Percentiles rank a stretch among this genome's conserved stretches.
These are phyloP conservation scores for Pungitius pungitius DNA, from an alignment of 2,113 vertebrate genomes.

Conservation along the genomic window DNA sequence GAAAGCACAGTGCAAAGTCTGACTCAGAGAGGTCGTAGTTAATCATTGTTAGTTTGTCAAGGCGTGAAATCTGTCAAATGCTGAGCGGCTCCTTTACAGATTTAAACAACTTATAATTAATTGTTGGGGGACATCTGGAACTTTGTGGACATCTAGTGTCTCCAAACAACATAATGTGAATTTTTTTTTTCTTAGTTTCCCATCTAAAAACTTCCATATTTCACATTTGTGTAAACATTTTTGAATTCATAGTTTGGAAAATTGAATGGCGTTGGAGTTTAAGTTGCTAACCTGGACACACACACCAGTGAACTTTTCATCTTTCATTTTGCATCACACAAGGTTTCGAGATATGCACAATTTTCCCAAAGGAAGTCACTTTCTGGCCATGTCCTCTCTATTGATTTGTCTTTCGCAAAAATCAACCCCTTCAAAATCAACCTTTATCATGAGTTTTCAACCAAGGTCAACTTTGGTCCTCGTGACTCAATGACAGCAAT, in stretches of 20 bases:
- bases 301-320: not conserved
- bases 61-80: not conserved
- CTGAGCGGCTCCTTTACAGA: not conserved
- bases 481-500: slow-evolving; percentile 54
- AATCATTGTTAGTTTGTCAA: slow-evolving; percentile 63
- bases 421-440: not conserved
- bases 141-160: slow-evolving; percentile 16
- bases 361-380: not conserved
- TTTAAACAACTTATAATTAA: not conserved
- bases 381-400: not conserved
- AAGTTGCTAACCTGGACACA: not conserved
- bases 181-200: not conserved
- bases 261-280: not conserved
- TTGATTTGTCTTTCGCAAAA: not conserved
- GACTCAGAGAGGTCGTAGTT: slow-evolving; percentile 55
- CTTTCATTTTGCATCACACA: not conserved
- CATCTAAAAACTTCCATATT: not conserved
- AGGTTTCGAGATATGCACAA: not conserved
- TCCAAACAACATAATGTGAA: not conserved
- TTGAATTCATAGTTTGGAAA: not conserved
- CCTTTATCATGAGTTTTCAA: slow-evolving; percentile 5
- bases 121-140: not conserved
- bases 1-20: slow-evolving; percentile 69
- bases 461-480: slow-evolving; percentile 62
- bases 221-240: not conserved